Base-by-base conservation (phyloP, 2,888 invertebrate species). In the Tipula lateralis region DNA sequence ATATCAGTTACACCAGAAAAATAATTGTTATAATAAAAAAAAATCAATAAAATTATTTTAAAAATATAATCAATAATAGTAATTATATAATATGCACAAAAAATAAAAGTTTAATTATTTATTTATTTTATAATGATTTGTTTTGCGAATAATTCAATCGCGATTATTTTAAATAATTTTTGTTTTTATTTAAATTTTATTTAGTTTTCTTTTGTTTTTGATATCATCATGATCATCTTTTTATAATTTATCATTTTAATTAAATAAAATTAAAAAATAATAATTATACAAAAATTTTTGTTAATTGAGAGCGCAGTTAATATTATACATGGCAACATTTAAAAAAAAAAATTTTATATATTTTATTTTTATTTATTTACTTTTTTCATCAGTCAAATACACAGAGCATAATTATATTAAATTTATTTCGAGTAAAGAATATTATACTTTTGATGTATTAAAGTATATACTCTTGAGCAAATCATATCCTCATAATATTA, bases 1-100 rank as follows among this genome's bases (percentile, higher is more conserved):
- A 66, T 66, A 66, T 66, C 66, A 66, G 66, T 66, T 66, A 66
- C 66, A 66, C 66, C 66, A 66, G 66, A 66, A 66, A 66, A 66
- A 66, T 66, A 66, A 66, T 66, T 66, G 66, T 66, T 66, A 66
- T 66, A 66, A 66, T 66, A 66, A 50, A 66, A 66, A 50, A 66
- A 66, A 66, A 66, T 66, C 66, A 66, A 66, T 66, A 66, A 66
- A 66, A 66, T 66, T 66, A 66, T 66, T 66, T 66, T 66, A 66
- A 66, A 66, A 66, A 66, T 66, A 24, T 66, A 66, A 50, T 50
- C 44, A 50, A 50, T 50, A 50, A 66, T 50, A 19, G 19, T 50
- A 39, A 50, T 66, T 19, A 66, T 66, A 66, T 66, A 66, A 66
- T 66, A 66, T 66, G 66, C 66, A 66, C 66, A 66, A 66, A 66